Evolutionary conservation across 2,888 invertebrate species (phyloP), one percentile per base, ranked within the genome.

Genomic region (Macropis europaea): DNA sequence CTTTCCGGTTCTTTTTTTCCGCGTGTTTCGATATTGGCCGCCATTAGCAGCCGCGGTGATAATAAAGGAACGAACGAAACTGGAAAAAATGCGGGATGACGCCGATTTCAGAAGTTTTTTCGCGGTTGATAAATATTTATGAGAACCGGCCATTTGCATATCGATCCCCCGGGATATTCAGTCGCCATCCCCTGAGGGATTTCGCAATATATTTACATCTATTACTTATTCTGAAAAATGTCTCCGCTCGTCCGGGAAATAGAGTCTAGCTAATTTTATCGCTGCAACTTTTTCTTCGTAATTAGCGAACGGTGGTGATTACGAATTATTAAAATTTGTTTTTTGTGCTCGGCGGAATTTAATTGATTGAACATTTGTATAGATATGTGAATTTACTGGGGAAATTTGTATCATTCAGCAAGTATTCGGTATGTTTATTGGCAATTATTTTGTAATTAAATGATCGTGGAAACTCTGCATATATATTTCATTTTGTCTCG

Each of bases 61-160:
- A 48, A 59, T 48, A 36, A 45, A 38, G 62, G 28, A 48, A 38
- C 47, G 45, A 68, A 19, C 47, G 48, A 68, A n/a, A n/a, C 28
- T 28, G 34, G 48, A 43, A 38, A 52, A 48, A n/a, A n/a, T n/a
- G 32, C 36, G 59, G 24, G 62, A 36, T 9, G 47, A 4, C 45
- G 24, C 22, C 3, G 47, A 5, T 22, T 17, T 42, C 40, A 15
- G 61, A 53, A 61, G 11, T 42, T 30, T n/a, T 9, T 36, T 15
- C 19, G 22, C 5, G 15, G 24, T 22, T 38, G 36, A 57, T 63
- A 57, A 47, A 63, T 63, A 63, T 63, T 63, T 63, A 63, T 63
- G 48, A 48, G 36, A 54, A 61, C 43, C 42, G 28, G 24, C n/a
- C 32, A 54, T 54, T 32, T 42, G 34, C 40, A 32, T 53, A 59